These are phyloP conservation scores for Odobenus rosmarus DNA, from an alignment of 2,113 vertebrate species.

Conservation along the genomic window DNA sequence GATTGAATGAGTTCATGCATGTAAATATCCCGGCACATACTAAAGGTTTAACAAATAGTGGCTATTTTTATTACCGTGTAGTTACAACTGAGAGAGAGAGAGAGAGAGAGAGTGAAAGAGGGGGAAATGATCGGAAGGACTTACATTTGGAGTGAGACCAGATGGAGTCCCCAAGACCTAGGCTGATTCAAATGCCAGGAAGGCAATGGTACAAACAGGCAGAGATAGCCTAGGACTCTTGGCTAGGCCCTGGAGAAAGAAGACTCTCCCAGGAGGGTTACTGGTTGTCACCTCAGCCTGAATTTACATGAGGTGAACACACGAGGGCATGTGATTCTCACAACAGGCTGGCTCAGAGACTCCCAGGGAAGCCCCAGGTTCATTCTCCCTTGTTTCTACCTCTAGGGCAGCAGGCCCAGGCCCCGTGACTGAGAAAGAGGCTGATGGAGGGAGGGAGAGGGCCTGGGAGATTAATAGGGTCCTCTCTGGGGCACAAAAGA, in stretches of 20 bases:
- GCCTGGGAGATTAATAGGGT: neutral
- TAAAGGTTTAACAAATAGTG: neutral
- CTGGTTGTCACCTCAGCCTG: neutral
- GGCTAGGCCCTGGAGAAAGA: neutral
- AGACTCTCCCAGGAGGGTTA: neutral
- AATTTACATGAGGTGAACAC: constrained; percentile 50
- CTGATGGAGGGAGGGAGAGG: neutral
- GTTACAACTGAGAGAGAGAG: neutral
- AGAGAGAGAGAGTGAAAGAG: neutral
- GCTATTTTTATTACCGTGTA: neutral
- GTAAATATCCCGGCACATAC: neutral
- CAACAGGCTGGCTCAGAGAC: neutral
- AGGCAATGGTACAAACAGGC: neutral
- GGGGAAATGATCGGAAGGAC: neutral
- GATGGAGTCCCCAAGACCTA: neutral
- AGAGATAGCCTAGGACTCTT: constrained; percentile 20
- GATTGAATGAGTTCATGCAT: neutral
- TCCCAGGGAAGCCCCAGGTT: neutral
- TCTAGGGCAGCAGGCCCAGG: neutral
- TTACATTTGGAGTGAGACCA: neutral
- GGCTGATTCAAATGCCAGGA: neutral
- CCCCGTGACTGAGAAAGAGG: neutral
- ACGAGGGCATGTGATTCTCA: neutral
- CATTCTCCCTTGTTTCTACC: neutral
- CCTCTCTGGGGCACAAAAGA: neutral